These are phyloP conservation scores for Gallinago paraguaiae DNA, from an alignment of 2,113 vertebrate species.

Conservation along the genomic window DNA sequence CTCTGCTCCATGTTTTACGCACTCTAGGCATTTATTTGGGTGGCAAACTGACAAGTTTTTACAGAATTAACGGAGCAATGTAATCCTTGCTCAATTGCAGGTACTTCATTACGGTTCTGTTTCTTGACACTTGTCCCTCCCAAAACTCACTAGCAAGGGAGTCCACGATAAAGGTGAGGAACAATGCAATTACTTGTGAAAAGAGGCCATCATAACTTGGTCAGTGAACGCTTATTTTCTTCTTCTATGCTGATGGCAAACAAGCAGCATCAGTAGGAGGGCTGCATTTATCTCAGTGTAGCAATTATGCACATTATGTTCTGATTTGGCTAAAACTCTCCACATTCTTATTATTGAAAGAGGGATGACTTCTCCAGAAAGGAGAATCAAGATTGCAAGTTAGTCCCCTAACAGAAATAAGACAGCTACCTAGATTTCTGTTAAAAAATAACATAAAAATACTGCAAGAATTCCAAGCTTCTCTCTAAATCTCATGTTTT, in stretches of 20 bases:
- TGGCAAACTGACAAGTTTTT: slow-evolving; percentile 79
- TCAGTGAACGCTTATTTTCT: slow-evolving; percentile 77
- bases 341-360: not conserved
- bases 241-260: slow-evolving; percentile 75
- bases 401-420: not conserved
- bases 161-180: slow-evolving; percentile 67
- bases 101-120: slow-evolving; percentile 77
- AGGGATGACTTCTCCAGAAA: not conserved
- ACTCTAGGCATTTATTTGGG: slow-evolving; percentile 84
- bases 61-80: slow-evolving; percentile 70
- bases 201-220: slow-evolving; percentile 62
- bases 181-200: slow-evolving; percentile 71
- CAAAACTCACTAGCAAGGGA: slow-evolving; percentile 64
- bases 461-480: not conserved
- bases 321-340: not conserved
- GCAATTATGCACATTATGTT: slow-evolving; percentile 5
- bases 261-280: slow-evolving; percentile 69
- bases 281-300: slow-evolving; percentile 62
- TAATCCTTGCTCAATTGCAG: slow-evolving; percentile 71
- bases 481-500: not conserved
- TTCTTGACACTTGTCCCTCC: slow-evolving; percentile 74
- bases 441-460: not conserved
- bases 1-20: slow-evolving; percentile 76
- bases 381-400: not conserved
- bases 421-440: not conserved